Evolutionary conservation across 2,113 vertebrate species (phyloP), one percentile per base, ranked within the genome.

Genomic region (Calidris pygmaea): DNA sequence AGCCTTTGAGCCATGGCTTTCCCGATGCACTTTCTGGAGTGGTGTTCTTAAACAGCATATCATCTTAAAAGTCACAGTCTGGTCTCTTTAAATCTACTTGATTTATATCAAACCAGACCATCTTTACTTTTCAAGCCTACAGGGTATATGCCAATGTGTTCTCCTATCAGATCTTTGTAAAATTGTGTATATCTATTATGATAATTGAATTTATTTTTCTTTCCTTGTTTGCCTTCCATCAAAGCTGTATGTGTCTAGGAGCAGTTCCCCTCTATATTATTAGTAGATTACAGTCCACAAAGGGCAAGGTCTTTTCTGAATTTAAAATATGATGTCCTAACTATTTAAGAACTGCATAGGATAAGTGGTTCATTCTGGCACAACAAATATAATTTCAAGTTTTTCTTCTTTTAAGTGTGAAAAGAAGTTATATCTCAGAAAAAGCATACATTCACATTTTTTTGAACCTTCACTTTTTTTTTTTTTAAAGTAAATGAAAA

Each of bases 31-130:
- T 88, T 90, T 74, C 41, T 87, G 29, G 17, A 79, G 7, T 34
- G 20, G 29, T 1, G 0, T 29, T 77, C 24, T 63, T 83, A 35
- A 80, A 29, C 4, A 48, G 1, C 5, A 1, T n/a, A n/a, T 16
- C 10, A n/a, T 53, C 10, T 84, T 86, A 39, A 75, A 85, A 93
- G 16, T 32, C 8, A 30, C 3, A n/a, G 10, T 63, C 35, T 39
- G 1, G 34, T 74, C 21, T 6, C 17, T 89, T 78, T 67, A 78
- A 84, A 84, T 41, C 26, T 32, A 10, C 29, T 62, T 89, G 6
- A 6, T 55, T 60, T 80, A 4, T 30, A 30, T 35, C 2, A 39
- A 39, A 75, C 32, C 5, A 81, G 16, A 17, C 47, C 0, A 48
- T 11, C 15, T 50, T 63, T n/a, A 30, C 13, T 65, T 73, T 90